Percentiles rank a stretch among this genome's conserved stretches.
phyloP scores from a whole-genome alignment of 2,797 vertebrate species.

The Pseudomugil gertrudae region DNA sequence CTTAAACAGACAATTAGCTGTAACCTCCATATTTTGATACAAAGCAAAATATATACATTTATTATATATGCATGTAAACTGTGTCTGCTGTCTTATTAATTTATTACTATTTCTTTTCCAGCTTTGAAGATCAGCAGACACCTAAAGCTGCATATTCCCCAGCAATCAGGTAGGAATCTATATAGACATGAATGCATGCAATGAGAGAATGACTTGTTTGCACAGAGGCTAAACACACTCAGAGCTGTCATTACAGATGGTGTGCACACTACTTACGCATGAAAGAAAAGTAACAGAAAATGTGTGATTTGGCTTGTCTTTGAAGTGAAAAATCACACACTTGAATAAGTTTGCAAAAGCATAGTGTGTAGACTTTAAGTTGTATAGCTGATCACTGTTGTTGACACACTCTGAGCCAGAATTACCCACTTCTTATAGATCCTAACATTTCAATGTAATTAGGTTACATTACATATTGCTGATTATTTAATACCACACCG shows the following conservation, averaged over 20 bases:
- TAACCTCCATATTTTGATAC: too few relatives aligned
- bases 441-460: not conserved
- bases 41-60: too few relatives aligned
- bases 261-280: not conserved
- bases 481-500: not conserved
- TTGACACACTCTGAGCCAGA: not conserved
- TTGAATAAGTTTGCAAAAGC: constrained; percentile 2
- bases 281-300: constrained; percentile 14
- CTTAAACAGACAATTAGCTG: too few relatives aligned
- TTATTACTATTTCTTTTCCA: constrained; percentile 72
- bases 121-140: constrained; percentile 75
- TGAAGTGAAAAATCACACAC: constrained; percentile 24
- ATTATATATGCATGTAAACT: too few relatives aligned
- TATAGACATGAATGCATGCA: not conserved
- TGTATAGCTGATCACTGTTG: not conserved
- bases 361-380: not conserved
- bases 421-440: not conserved
- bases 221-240: not conserved
- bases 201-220: constrained; percentile 2
- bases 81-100: too few relatives aligned
- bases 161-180: constrained; percentile 69
- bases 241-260: constrained; percentile 20
- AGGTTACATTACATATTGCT: not conserved
- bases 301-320: constrained; percentile 3
- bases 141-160: constrained; percentile 55